Evolutionary conservation across 1,140 invertebrate species (phyloP).

Genomic region (Belonocnema kinseyi): DNA sequence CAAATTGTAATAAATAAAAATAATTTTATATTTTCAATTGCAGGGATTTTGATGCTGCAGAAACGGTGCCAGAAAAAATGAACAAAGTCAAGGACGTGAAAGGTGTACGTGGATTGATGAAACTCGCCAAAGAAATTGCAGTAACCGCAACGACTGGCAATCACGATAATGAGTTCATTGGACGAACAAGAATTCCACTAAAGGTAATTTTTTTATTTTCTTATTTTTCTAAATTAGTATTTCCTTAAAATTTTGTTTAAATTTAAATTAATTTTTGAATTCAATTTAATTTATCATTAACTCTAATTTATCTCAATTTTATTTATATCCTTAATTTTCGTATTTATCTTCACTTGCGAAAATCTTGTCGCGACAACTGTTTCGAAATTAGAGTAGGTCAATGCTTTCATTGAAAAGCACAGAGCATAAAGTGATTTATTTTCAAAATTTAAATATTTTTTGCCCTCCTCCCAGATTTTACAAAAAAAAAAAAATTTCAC

Average conservation of each 20-base stretch:
- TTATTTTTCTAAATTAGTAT: too few relatives aligned
- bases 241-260: too few relatives aligned
- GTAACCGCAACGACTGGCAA: conserved; percentile 94
- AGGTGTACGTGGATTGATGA: conserved; percentile 87
- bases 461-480: too few relatives aligned
- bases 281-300: neutral
- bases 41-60: conserved; percentile 93
- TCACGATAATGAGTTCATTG: conserved; percentile 97
- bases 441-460: too few relatives aligned
- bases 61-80: conserved; percentile 91
- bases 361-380: neutral
- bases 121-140: conserved; percentile 96
- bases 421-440: too few relatives aligned
- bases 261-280: too few relatives aligned
- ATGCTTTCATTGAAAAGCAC: neutral
- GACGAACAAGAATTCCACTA: conserved; percentile 88
- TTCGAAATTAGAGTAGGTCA: neutral
- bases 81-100: conserved; percentile 89
- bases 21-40: conserved; percentile 10
- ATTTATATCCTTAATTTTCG: neutral
- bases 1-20: neutral
- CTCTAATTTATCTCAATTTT: conserved; percentile 4
- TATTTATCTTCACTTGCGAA: neutral
- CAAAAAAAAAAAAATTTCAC: too few relatives aligned
- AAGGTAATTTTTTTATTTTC: conserved; percentile 78